Base-by-base conservation (phyloP, 2,113 vertebrate genomes). In the Suncus etruscus region DNA sequence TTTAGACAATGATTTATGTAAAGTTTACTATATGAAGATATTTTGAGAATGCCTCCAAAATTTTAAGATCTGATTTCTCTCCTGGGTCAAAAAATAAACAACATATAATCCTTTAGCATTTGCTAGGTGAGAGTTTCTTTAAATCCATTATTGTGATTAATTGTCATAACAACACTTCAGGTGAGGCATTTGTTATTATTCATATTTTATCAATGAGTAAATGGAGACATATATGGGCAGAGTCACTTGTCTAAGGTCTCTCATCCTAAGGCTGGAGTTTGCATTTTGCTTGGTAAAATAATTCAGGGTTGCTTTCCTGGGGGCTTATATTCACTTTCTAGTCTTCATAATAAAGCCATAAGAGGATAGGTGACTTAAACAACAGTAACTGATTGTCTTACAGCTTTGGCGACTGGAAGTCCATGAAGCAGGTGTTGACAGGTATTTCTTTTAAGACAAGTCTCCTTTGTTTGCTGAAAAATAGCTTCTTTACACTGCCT, bases 141-240 rank as follows among this genome's bases (percentile, higher is more conserved):
- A 48, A n/a, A 75, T 77, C 79, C 39, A 86, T 79, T 83, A 90
- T 83, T 27, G 54, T 75, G 25, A 70, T 66, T 69, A 66, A 83
- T 75, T 83, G 66, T 92, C 72, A 72, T 61, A 70, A 70, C 32
- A 75, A 45, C 47, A 76, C 8, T 89, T 91, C 4, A n/a, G 50
- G 50, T 66, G 76, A 79, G 66, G 54, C 86, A 63, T 82, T 91
- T 81, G 87, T 92, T 94, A 72, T 85, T 93, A 70, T 70, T 16
- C 82, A 32, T 75, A 79, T 83, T 74, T 83, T 92, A 76, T 80
- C n/a, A 78, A 47, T 90, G 74, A 89, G 84, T n/a, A 75, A 70
- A 72, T 70, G 15, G 45, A 63, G 47, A 3, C 18, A 69, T 1
- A 68, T 88, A 78, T 79, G 7, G 61, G 29, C 24, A 92, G 87